A percentile compares a stretch with the other conserved stretches of the same genome.
Evolutionary conservation across 2,113 vertebrate genomes (phyloP).

Genomic region (Bubo blakistoni): DNA sequence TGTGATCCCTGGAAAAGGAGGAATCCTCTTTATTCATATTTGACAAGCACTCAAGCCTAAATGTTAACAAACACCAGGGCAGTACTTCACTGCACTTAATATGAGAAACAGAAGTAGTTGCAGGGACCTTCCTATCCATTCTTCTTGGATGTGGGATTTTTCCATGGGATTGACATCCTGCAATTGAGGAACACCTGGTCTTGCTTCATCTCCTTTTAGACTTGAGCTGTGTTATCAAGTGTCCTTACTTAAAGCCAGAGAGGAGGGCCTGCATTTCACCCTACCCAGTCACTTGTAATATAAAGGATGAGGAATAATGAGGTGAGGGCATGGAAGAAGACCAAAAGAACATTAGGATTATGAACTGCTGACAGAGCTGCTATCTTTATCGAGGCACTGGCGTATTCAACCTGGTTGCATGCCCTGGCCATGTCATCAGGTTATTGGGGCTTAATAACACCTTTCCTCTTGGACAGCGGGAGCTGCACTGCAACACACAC

Average conservation of each 20-base stretch:
- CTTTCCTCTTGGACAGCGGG: neutral
- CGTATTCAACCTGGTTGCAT: neutral
- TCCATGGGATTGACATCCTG: neutral
- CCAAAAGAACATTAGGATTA: too few relatives aligned
- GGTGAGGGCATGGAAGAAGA: neutral
- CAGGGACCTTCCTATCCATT: neutral
- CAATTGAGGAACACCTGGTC: neutral
- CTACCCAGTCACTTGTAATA: rapidly evolving
- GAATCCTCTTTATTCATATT: neutral
- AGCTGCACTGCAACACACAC: neutral
- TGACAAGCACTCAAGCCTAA: neutral
- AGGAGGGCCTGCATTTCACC: neutral
- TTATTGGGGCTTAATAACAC: neutral
- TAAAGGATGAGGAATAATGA: neutral
- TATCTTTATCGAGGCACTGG: neutral
- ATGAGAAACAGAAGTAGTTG: neutral
- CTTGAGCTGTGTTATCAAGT: neutral
- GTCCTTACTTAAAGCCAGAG: neutral
- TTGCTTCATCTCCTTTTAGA: neutral
- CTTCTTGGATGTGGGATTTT: neutral
- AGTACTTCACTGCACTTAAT: neutral
- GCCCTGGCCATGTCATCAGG: too few relatives aligned
- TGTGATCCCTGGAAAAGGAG: neutral
- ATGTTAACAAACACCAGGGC: neutral
- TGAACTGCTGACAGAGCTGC: neutral